Evolutionary conservation across 1,140 invertebrate species (phyloP).

Genomic region (Brachionus paranguensis): DNA sequence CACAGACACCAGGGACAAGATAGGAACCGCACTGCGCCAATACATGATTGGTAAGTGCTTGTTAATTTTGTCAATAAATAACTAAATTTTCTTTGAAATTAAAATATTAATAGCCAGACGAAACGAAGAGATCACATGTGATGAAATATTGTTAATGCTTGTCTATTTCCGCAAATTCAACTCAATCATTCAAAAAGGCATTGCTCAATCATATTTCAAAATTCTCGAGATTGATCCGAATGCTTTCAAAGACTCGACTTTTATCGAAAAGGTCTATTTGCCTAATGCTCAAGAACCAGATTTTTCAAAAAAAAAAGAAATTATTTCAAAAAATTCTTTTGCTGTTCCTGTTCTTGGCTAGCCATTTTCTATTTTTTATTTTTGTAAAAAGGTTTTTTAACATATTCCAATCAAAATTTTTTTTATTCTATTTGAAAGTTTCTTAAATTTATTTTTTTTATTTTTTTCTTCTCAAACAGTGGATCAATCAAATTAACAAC

Average conservation of each 20-base stretch:
- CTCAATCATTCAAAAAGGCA: conserved; percentile 27
- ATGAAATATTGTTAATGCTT: conserved; percentile 36
- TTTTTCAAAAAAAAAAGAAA: background rate
- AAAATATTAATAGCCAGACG: conserved; percentile 2
- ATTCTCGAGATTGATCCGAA: background rate
- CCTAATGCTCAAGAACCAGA: conserved; percentile 16
- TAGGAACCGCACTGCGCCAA: conserved; percentile 26
- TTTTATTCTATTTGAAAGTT: background rate
- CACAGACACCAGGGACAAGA: conserved; percentile 15
- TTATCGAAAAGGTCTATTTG: background rate
- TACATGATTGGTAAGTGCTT: conserved; percentile 18
- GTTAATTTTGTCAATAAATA: background rate
- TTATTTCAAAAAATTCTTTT: background rate
- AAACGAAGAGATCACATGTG: conserved; percentile 37
- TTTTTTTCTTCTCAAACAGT: background rate
- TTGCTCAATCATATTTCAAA: background rate
- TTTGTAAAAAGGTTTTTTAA: background rate
- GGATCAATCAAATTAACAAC: background rate
- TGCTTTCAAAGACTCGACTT: background rate
- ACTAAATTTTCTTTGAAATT: background rate
- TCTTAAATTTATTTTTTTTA: too few species aligned
- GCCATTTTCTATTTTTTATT: background rate
- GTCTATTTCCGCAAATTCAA: conserved; percentile 32
- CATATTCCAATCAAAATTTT: background rate
- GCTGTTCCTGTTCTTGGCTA: background rate